Evolutionary conservation across 2,888 invertebrate genomes (phyloP).

Genomic region (Drepanosiphum platanoidis): DNA sequence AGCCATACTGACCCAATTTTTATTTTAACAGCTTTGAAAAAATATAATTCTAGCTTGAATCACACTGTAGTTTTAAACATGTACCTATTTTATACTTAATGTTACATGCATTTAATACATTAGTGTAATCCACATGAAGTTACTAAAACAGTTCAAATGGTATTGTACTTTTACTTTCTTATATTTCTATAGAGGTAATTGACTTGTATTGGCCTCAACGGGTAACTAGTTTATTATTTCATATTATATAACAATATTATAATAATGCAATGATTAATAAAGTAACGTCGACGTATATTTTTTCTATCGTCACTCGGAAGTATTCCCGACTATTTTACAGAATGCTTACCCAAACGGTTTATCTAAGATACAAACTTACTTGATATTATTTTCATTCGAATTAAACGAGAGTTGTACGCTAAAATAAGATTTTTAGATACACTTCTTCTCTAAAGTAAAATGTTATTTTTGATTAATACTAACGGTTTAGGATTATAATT

Average conservation of each 20-base stretch:
- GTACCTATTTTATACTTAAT: background rate
- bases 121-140: background rate
- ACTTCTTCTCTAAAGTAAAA: too few relatives aligned
- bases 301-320: too few relatives aligned
- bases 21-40: background rate
- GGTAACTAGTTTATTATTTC: background rate
- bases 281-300: too few relatives aligned
- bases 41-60: background rate
- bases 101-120: too few relatives aligned
- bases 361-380: too few relatives aligned
- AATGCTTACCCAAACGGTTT: too few relatives aligned
- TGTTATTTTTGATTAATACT: too few relatives aligned
- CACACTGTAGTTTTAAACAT: background rate
- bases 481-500: too few relatives aligned
- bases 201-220: background rate
- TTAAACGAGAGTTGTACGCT: too few relatives aligned
- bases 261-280: background rate
- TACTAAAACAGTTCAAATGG: background rate
- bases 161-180: conserved; percentile 4
- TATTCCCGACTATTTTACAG: too few relatives aligned
- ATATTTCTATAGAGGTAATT: background rate
- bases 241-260: background rate
- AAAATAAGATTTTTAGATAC: too few relatives aligned
- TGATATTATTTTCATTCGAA: too few relatives aligned
- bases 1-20: background rate